Base-by-base conservation (phyloP, 1,140 invertebrate genomes). In the Drosophila simulans region DNA sequence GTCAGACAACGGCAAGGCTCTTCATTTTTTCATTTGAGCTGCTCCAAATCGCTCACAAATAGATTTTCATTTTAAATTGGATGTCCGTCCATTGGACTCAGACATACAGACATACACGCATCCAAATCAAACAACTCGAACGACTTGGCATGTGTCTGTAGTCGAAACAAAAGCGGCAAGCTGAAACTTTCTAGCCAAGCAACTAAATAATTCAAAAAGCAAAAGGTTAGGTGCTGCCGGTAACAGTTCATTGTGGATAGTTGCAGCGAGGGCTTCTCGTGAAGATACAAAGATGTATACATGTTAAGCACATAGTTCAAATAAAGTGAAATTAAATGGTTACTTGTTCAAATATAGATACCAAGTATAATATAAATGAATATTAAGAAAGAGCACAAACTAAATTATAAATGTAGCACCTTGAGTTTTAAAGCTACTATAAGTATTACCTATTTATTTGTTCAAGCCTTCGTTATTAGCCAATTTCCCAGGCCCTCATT, bases 51-150 rank as follows among this genome's bases (percentile, higher is more conserved):
- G 74, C 74, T 70, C 42, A 57, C 56, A 77, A 77, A 77, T 77
- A 77, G 75, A 77, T 77, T 77, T 77, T 77, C 52, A 77, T 77
- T 77, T 77, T 70, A 71, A 77, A 77, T 77, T 77, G 43, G 64
- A 25, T 64, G 66, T 48, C 42, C 64, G 66, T 48, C 22, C 11
- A 34, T 25, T 13, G 66, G 64, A 46, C 65, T 34, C 34, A 35
- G 42, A 46, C 66, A 20, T 37, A 39, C 34, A 35, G 42, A 46
- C 66, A 20, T 37, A 54, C 64, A 77, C 74, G 74, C 75, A 68
- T 69, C 55, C 42, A 75, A 76, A 76, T 76, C 73, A 77, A 77
- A 77, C 63, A 68, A 52, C 66, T 45, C 49, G 49, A 77, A 77
- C 57, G 66, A 51, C 54, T 77, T 77, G 74, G 74, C 74, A 77